Conservation (phyloP, 2,113 vertebrate genomes). For the Leptodactylus fuscus region DNA sequence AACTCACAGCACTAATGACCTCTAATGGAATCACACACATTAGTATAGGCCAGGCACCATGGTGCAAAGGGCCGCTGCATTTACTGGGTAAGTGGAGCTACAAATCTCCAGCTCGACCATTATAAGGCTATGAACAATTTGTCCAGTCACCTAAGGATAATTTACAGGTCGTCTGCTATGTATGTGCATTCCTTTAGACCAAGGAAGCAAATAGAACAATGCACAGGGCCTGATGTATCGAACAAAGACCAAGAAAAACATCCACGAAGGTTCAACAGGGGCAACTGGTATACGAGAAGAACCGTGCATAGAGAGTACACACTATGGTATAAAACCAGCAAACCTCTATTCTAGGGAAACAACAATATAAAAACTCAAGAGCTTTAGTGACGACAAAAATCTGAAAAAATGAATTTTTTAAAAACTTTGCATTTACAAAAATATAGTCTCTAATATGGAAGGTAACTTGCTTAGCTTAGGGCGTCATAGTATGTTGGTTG, state of each 20-base stretch:
- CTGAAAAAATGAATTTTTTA: too few species aligned
- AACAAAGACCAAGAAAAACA: neutral
- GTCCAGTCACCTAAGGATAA: neutral
- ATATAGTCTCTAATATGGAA: too few species aligned
- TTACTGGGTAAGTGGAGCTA: neutral
- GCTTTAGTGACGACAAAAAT: too few species aligned
- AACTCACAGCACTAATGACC: constrained; percentile 42
- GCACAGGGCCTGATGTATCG: neutral
- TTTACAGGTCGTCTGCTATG: neutral
- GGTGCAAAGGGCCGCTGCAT: neutral
- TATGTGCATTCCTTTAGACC: neutral
- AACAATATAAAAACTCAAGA: too few species aligned
- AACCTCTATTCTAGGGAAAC: too few species aligned
- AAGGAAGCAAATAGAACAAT: neutral
- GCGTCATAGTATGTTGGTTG: too few species aligned
- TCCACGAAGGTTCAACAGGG: neutral
- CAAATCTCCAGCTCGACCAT: neutral
- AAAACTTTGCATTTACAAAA: too few species aligned
- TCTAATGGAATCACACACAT: constrained; percentile 36
- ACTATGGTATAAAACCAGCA: too few species aligned
- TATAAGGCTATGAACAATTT: neutral
- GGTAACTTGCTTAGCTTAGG: too few species aligned
- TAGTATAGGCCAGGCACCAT: neutral
- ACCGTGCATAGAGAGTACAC: too few species aligned
- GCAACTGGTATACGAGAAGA: too few species aligned